Base-by-base conservation (phyloP, 2,888 invertebrate species). In the Ernsta delagoae region DNA sequence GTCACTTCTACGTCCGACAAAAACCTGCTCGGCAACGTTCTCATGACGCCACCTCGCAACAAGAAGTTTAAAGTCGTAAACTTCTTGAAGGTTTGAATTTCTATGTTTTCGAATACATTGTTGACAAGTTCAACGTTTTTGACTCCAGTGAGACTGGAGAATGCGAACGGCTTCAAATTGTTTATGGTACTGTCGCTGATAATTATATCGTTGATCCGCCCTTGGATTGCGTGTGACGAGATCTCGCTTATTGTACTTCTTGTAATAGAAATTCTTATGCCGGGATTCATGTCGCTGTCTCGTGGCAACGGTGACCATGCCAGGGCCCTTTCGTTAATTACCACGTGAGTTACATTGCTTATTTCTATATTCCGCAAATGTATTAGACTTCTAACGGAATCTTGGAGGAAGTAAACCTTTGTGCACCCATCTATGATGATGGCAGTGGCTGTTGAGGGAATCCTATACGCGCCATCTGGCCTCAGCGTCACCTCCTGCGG, bases 81-180 rank as follows among this genome's bases (percentile, higher is more conserved):
- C 86, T 97, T 97, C 79, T 97, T 97, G 79, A 97, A 97, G 2
- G 97, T 95, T 87, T 97, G 95, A 53, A 94, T 94, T 75, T 96
- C 95, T 59, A 97, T 94, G 61, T 90, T 94, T 54, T 94, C 90
- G 57, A 96, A 92, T 3, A 83, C 83, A 69, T 96, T 95, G 76
- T 96, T 94, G 43, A 90, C 92, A 73, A 97, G 88, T 74, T 95
- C 94, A 70, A 97, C 93, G 63, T 92, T 94, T 75, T 95, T 94
- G 62, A 95, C 95, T 75, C 95, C 95, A 59, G 94, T 92, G 56
- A 97, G 94, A 83, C 96, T 96, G 71, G 96, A 96, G 81, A 97
- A 96, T 0, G 97, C 96, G 83, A 96, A 97, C 0, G 97, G 95
- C 76, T 94, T 94, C 70, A 97, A 90, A 67, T 90, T 90, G 34